Percentiles rank a stretch among this genome's conserved stretches.
phyloP scores from a whole-genome alignment of 1,140 invertebrate species.

The Ostrea denselamellosa region DNA sequence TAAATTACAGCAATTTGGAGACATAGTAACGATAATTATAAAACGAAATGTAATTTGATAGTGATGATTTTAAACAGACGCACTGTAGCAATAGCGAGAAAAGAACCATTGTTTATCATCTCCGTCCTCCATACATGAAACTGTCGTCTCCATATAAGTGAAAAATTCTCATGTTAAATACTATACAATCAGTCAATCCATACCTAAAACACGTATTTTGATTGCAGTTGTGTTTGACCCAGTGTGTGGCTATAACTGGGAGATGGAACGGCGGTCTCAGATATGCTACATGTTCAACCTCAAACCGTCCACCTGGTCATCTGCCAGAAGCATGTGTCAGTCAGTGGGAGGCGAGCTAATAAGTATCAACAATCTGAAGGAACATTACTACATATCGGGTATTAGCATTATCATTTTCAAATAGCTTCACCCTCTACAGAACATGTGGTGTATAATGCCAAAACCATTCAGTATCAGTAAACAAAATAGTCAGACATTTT shows the following conservation, averaged over 20 bases:
- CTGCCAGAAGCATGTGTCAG: constrained; percentile 47
- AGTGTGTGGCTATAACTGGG: constrained; percentile 49
- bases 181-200: not conserved
- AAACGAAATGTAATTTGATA: too few species aligned
- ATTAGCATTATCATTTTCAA: not conserved
- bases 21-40: too few species aligned
- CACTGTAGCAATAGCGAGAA: too few species aligned
- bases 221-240: constrained; percentile 25
- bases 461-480: too few species aligned
- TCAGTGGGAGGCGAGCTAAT: constrained; percentile 45
- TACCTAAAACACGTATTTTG: not conserved
- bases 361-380: constrained; percentile 49
- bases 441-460: too few species aligned
- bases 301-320: constrained; percentile 41
- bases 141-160: too few species aligned
- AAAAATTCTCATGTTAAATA: too few species aligned
- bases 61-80: too few species aligned
- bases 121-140: too few species aligned
- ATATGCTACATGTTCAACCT: constrained; percentile 51
- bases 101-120: too few species aligned
- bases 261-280: constrained; percentile 23
- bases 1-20: too few species aligned
- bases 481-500: too few species aligned
- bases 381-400: constrained; percentile 54
- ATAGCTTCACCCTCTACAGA: not conserved